phyloP scores from a whole-genome alignment of 1,140 invertebrate genomes.

The Neotoxoptera formosana region DNA sequence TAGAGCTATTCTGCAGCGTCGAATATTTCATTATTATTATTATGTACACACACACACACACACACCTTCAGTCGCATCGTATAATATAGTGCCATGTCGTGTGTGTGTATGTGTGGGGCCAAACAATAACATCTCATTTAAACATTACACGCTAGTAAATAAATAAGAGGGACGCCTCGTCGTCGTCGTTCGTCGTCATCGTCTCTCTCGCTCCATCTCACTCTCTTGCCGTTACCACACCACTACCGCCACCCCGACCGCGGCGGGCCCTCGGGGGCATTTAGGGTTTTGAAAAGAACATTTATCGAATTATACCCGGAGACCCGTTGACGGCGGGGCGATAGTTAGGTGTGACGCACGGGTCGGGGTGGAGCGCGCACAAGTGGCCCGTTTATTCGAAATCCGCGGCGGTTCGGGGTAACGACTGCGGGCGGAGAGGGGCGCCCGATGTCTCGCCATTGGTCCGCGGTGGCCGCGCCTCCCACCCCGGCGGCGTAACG shows the following conservation, averaged over 20 bases:
- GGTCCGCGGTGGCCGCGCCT: constrained; percentile 46
- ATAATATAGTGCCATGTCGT: background rate
- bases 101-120: background rate
- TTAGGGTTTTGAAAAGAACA: constrained; percentile 56
- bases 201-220: background rate
- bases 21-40: constrained; percentile 13
- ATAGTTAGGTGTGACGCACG: background rate
- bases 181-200: background rate
- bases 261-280: constrained; percentile 41
- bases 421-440: constrained; percentile 38
- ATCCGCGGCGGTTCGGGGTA: constrained; percentile 17
- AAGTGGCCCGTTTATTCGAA: constrained; percentile 54
- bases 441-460: constrained; percentile 36
- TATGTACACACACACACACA: background rate
- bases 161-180: constrained; percentile 54
- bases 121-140: constrained; percentile 58
- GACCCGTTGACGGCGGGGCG: background rate
- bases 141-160: constrained; percentile 58
- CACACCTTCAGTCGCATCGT: background rate
- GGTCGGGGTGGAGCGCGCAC: background rate
- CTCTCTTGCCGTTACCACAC: background rate
- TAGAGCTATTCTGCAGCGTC: background rate
- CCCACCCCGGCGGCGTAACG: constrained; percentile 9
- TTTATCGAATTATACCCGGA: constrained; percentile 57
- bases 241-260: background rate